Evolutionary conservation across 2,888 invertebrate genomes (phyloP).

Genomic region (Heterodera filipjevi): DNA sequence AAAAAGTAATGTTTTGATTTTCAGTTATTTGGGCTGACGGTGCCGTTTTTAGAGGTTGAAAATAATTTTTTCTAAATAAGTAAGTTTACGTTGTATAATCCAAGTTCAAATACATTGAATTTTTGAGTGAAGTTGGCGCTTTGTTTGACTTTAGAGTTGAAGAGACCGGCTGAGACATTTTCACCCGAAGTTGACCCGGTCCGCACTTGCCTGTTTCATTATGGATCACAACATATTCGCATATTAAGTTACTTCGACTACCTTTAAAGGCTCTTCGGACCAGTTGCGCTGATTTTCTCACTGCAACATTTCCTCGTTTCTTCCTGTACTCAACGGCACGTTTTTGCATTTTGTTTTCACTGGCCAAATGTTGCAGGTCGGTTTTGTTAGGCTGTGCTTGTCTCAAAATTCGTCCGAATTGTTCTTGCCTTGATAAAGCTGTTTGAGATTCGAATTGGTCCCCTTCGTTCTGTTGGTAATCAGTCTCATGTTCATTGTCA

Average conservation of each 20-base stretch:
- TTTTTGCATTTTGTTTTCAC: neutral
- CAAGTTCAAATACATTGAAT: conserved; percentile 6
- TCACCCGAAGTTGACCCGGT: neutral
- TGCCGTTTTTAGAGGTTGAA: conserved; percentile 10
- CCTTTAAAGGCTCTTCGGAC: conserved; percentile 30
- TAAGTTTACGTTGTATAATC: neutral
- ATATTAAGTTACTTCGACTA: too few relatives aligned
- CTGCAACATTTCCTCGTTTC: conserved; percentile 27
- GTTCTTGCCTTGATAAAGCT: neutral
- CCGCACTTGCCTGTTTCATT: conserved; percentile 3
- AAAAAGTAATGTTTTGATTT: neutral
- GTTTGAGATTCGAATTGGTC: neutral
- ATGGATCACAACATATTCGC: neutral
- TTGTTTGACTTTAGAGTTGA: conserved; percentile 20
- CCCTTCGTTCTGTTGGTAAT: neutral
- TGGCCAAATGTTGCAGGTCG: conserved; percentile 5
- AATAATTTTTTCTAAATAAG: conserved; percentile 21
- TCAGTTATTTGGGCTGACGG: neutral
- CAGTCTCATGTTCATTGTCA: neutral
- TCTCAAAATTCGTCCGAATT: neutral
- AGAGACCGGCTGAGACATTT: conserved; percentile 34
- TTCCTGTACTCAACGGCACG: conserved; percentile 15
- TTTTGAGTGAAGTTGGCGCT: conserved; percentile 23
- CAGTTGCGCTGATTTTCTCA: conserved; percentile 34
- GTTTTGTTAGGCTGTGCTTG: conserved; percentile 19